phyloP scores from a whole-genome alignment of 2,888 invertebrate genomes.

The Latrodectus hesperus region DNA sequence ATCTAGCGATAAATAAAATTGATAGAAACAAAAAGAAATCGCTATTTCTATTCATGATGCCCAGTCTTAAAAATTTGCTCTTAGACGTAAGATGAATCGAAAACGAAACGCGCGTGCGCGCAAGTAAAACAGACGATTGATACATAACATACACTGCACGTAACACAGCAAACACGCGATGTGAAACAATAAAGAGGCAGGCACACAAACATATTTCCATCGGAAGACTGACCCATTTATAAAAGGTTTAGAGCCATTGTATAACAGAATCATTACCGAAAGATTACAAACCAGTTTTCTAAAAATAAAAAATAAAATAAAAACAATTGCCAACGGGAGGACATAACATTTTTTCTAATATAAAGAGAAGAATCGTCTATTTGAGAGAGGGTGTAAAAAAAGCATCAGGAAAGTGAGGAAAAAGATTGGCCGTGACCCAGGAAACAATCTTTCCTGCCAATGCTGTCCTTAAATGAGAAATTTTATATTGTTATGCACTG shows the following conservation, averaged over 20 bases:
- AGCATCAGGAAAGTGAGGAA: constrained; percentile 7
- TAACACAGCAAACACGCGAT: not conserved
- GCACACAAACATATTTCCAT: not conserved
- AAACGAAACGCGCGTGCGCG: not conserved
- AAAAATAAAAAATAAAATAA: not conserved
- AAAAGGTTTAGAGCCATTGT: constrained; percentile 33
- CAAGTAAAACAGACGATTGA: not conserved
- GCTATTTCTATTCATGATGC: too few relatives aligned
- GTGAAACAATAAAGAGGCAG: not conserved
- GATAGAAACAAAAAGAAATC: too few relatives aligned
- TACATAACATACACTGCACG: not conserved
- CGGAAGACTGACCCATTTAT: constrained; percentile 23
- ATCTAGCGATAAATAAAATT: too few relatives aligned
- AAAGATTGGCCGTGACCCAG: constrained; percentile 36
- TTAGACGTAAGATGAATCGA: not conserved
- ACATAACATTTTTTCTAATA: not conserved
- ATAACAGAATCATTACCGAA: constrained; percentile 49
- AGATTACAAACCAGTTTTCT: constrained; percentile 51
- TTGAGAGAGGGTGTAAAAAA: constrained; percentile 9
- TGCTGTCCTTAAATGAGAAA: not conserved
- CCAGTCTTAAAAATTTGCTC: too few relatives aligned
- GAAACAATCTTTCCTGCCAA: constrained; percentile 11
- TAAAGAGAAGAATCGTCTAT: not conserved
- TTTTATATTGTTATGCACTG: not conserved
- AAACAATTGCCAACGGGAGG: not conserved